Percentiles rank a stretch among this genome's conserved stretches.
Evolutionary conservation across 2,888 invertebrate species (phyloP).

Genomic region (Mesochorus sp.): DNA sequence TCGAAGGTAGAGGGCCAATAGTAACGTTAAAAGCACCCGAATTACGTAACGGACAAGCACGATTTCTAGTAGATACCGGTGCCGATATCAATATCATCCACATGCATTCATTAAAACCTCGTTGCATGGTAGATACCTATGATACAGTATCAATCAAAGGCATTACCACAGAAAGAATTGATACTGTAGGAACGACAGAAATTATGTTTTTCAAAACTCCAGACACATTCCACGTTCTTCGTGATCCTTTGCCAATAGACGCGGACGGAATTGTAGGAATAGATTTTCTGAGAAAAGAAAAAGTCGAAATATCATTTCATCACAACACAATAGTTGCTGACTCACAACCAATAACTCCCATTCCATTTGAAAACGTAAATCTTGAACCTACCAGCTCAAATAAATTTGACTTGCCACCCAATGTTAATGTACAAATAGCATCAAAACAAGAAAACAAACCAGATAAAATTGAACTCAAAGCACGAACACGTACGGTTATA

Average conservation of each 20-base stretch:
- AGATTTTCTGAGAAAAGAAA: constrained; percentile 11
- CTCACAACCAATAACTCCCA: neutral
- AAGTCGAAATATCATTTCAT: neutral
- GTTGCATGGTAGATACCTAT: neutral
- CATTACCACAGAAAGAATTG: constrained; percentile 24
- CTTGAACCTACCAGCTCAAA: too few relatives aligned
- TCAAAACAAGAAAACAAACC: too few relatives aligned
- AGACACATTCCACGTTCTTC: constrained; percentile 47
- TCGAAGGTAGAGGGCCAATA: constrained; percentile 22
- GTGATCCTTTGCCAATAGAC: neutral
- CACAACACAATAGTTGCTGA: constrained; percentile 4
- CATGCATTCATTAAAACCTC: constrained; percentile 3
- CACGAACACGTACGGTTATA: too few relatives aligned
- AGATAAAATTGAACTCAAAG: too few relatives aligned
- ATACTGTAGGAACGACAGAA: constrained; percentile 33
- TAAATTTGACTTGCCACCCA: too few relatives aligned
- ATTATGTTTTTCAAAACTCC: constrained; percentile 24
- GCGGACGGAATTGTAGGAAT: constrained; percentile 33
- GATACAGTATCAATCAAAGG: constrained; percentile 31
- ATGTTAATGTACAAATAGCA: too few relatives aligned
- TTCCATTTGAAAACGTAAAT: neutral
- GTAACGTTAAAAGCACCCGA: constrained; percentile 41
- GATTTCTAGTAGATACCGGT: constrained; percentile 43
- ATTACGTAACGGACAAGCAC: constrained; percentile 8
- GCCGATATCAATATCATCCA: constrained; percentile 49